phyloP scores from a whole-genome alignment of 2,113 vertebrate species.

The Hemibagrus wyckioides region DNA sequence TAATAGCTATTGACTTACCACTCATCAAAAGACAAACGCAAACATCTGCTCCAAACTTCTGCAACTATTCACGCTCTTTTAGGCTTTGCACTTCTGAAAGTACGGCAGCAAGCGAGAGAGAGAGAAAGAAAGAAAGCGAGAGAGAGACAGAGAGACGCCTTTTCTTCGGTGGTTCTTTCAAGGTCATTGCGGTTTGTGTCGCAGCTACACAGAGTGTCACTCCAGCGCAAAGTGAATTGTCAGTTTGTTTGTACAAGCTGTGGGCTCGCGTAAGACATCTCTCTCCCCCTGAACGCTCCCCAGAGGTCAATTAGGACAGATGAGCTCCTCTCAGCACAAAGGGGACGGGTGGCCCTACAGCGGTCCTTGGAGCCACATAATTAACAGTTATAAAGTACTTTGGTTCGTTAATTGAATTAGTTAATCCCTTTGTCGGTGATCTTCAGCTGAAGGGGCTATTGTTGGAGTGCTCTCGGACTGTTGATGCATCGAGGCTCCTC shows the following conservation, averaged over 20 bases:
- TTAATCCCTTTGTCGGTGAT: slow-evolving; percentile 78
- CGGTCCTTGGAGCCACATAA: slow-evolving; percentile 74
- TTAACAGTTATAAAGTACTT: slow-evolving; percentile 83
- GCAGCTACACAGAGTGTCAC: slow-evolving; percentile 76
- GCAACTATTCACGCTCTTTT: slow-evolving; percentile 22
- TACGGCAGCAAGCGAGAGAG: slow-evolving; percentile 32
- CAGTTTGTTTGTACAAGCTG: slow-evolving; percentile 80
- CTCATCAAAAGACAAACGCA: slow-evolving; percentile 7
- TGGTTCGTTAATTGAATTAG: slow-evolving; percentile 80
- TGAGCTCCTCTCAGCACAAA: slow-evolving; percentile 76
- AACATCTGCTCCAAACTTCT: slow-evolving; percentile 33
- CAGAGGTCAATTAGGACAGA: slow-evolving; percentile 83
- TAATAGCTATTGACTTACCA: slow-evolving; percentile 32
- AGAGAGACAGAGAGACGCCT: slow-evolving; percentile 47
- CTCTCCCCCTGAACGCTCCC: slow-evolving; percentile 71
- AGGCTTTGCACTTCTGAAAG: slow-evolving; percentile 11
- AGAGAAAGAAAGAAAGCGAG: slow-evolving; percentile 40
- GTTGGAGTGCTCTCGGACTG: slow-evolving; percentile 63
- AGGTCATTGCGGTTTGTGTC: slow-evolving; percentile 75
- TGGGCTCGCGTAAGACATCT: slow-evolving; percentile 77
- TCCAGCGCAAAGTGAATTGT: slow-evolving; percentile 79
- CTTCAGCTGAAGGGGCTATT: slow-evolving; percentile 69
- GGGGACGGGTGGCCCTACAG: slow-evolving; percentile 72
- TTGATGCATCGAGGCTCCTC: slow-evolving; percentile 51
- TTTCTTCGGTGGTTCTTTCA: slow-evolving; percentile 71